Conservation (phyloP, 2,888 invertebrate genomes). For the Noctua comes region DNA sequence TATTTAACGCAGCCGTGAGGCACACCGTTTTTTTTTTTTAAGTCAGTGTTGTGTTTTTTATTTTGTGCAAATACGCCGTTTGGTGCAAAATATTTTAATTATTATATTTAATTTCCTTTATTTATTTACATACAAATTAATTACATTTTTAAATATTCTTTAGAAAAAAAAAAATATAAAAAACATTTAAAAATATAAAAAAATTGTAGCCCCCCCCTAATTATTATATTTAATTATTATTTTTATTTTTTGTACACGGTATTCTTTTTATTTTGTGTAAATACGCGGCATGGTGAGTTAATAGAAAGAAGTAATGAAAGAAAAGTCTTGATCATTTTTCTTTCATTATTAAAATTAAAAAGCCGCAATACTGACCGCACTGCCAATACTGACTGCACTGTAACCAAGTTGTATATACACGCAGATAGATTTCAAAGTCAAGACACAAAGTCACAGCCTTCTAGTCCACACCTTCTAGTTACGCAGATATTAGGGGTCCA, state of each 20-base stretch:
- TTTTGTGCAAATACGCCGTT: background rate
- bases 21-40: background rate
- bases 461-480: too few relatives aligned
- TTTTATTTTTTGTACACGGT: background rate
- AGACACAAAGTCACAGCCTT: background rate
- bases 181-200: too few relatives aligned
- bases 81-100: background rate
- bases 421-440: background rate
- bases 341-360: background rate
- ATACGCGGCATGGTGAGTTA: background rate
- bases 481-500: too few relatives aligned
- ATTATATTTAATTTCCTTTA: too few relatives aligned
- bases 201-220: too few relatives aligned
- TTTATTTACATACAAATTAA: too few relatives aligned
- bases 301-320: background rate
- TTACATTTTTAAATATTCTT: too few relatives aligned
- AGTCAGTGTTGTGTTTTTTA: background rate
- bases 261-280: background rate
- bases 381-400: too few relatives aligned
- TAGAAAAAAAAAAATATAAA: too few relatives aligned
- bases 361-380: background rate
- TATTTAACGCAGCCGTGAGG: background rate
- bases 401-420: background rate
- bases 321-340: background rate
- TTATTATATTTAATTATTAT: too few relatives aligned